A percentile compares a stretch with the other conserved stretches of the same genome.
These are phyloP conservation scores for Taxidea taxus DNA, from an alignment of 2,113 vertebrate species.

Conservation along the genomic window DNA sequence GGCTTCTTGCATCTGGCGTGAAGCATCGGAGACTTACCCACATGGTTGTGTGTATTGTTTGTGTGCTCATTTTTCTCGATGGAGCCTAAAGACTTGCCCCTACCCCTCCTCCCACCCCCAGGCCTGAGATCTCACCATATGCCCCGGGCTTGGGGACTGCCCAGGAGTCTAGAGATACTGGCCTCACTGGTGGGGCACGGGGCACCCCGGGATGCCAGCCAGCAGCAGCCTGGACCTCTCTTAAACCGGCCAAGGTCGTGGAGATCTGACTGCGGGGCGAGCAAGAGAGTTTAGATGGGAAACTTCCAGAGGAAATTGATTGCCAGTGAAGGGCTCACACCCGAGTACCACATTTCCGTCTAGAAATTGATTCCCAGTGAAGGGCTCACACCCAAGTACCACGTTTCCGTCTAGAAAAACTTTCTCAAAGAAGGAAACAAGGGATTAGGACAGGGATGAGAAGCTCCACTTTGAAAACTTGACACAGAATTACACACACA, in stretches of 20 bases:
- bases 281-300: neutral
- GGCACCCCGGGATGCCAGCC: fast-evolving
- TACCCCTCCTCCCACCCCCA: fast-evolving
- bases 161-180: neutral
- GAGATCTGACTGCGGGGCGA: neutral
- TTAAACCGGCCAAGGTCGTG: neutral
- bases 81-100: neutral
- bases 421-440: neutral
- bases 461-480: neutral
- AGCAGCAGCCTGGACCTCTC: neutral
- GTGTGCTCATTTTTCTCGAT: neutral
- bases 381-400: neutral
- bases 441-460: neutral
- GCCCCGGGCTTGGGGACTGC: neutral
- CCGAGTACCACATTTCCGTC: neutral
- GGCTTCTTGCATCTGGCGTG: neutral
- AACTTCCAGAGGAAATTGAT: neutral
- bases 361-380: neutral
- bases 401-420: neutral
- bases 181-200: neutral
- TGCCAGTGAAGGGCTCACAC: neutral
- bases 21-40: neutral
- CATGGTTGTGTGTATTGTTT: fast-evolving
- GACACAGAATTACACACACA: too few species aligned
- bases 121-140: neutral